Base-by-base conservation (phyloP, 2,888 invertebrate species). In the Morpho deidamia region DNA sequence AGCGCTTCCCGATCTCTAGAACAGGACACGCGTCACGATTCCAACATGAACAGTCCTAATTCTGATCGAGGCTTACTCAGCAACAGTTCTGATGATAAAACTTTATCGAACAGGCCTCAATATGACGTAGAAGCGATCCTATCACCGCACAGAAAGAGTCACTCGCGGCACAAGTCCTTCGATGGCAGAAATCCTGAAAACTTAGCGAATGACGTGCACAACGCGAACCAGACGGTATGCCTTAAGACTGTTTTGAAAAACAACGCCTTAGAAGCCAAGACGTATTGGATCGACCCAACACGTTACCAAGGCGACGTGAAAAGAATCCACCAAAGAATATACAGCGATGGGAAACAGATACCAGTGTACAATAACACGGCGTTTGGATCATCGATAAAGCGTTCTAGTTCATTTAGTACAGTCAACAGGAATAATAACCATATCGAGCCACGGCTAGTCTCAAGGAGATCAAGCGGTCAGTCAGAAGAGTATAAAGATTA, bases 391-490 rank as follows among this genome's bases (percentile, higher is more conserved):
- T 91, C 92, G 0, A 92, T 94, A 55, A 90, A 92, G 67, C 88
- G 94, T 12, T 94, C 94, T 4, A 94, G 93, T 68, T 94, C 94
- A 8, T 94, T 94, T 69, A 90, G 76, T 56, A 87, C 85, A 1
- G 90, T 92, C 69, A 78, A 87, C 65, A 80, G 81, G 66, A 84
- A 85, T 58, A 85, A 86, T 49, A 89, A 89, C 53, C 81, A 79
- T 44, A 61, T 87, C 4, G 87, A 88, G 14, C 68, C 67, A 0
- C 73, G 81, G 55, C 57, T 81, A 7, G 70, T 62, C 0, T 75
- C 76, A 0, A 69, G 87, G 49, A 65, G 86, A 43, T 80, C 81
- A 0, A 83, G 81, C 44, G 82, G 83, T 0, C 79, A 85, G 41
- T 81, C 82, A 0, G 84, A 84, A 7, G 81, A 82, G 41, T 81